A percentile compares a stretch with the other conserved stretches of the same genome.
Evolutionary conservation across 1,140 invertebrate species (phyloP).

Genomic region (Drosophila tsacasi): DNA sequence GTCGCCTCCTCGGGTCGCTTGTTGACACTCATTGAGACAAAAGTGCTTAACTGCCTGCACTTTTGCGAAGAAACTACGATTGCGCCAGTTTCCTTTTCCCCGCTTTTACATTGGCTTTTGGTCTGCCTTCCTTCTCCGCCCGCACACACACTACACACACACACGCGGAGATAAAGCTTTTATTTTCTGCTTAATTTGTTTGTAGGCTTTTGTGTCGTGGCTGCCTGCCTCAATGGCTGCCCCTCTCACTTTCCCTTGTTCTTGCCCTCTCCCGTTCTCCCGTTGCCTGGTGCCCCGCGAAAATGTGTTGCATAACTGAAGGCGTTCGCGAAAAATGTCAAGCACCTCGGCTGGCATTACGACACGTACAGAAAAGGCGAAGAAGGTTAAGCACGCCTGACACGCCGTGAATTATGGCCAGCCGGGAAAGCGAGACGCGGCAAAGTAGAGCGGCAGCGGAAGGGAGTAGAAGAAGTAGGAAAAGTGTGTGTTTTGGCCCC

Average conservation of each 20-base stretch:
- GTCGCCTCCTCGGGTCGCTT: conserved; percentile 58
- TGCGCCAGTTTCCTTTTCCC: conserved; percentile 37
- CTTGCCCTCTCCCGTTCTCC: not conserved
- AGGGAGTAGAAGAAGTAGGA: not conserved
- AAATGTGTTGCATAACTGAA: conserved; percentile 71
- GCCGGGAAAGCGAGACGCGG: not conserved
- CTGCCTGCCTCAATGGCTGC: conserved; percentile 33
- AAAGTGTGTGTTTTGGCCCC: conserved; percentile 45
- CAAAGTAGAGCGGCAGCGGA: not conserved
- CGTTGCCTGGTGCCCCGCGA: not conserved
- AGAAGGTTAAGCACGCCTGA: conserved; percentile 81
- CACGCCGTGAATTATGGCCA: conserved; percentile 64
- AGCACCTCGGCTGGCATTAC: conserved; percentile 67
- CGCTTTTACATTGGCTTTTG: conserved; percentile 36
- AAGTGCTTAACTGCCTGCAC: conserved; percentile 81
- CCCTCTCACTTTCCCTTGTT: not conserved
- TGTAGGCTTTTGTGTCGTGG: conserved; percentile 63
- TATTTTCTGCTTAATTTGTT: conserved; percentile 82
- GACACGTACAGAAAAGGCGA: conserved; percentile 49
- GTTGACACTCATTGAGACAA: conserved; percentile 84
- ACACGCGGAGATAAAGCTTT: conserved; percentile 54
- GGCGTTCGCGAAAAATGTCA: conserved; percentile 79
- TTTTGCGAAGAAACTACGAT: conserved; percentile 59
- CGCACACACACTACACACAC: conserved; percentile 31
- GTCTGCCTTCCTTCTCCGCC: conserved; percentile 5